Evolutionary conservation across 2,888 invertebrate species (phyloP).

Genomic region (Agapostemon virescens): DNA sequence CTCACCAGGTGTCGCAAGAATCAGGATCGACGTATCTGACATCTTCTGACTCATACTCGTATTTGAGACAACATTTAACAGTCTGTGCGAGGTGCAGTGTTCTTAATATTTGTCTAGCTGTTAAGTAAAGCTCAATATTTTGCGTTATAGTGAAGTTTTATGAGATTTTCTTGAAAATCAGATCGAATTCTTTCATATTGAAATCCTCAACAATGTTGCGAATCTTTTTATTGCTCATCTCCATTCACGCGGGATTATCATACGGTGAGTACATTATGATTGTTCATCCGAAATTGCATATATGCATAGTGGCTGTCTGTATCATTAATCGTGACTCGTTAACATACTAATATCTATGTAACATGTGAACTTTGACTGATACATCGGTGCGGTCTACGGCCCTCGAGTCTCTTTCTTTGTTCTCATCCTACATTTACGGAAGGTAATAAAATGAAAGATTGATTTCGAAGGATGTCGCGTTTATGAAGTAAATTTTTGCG

Average conservation of each 20-base stretch:
- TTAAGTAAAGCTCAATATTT: neutral
- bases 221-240: conserved; percentile 33
- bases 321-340: neutral
- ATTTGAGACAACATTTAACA: conserved; percentile 9
- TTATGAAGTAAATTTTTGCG: neutral
- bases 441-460: neutral
- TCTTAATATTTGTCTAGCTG: neutral
- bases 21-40: conserved; percentile 28
- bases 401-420: neutral
- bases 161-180: neutral
- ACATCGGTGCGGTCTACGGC: neutral
- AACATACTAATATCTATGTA: neutral
- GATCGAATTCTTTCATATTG: neutral
- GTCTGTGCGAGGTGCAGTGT: conserved; percentile 18
- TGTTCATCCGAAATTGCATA: neutral
- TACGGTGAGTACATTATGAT: conserved; percentile 48
- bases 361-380: conserved; percentile 2
- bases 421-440: neutral
- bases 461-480: neutral
- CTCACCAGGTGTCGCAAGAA: neutral
- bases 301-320: too few species aligned
- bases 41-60: conserved; percentile 39
- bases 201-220: conserved; percentile 41
- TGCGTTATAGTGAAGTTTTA: neutral
- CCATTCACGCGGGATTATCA: conserved; percentile 30